Percentiles rank a stretch among this genome's conserved stretches.
Evolutionary conservation across 2,113 vertebrate genomes (phyloP).

Genomic region (Emydura subglobosa): DNA sequence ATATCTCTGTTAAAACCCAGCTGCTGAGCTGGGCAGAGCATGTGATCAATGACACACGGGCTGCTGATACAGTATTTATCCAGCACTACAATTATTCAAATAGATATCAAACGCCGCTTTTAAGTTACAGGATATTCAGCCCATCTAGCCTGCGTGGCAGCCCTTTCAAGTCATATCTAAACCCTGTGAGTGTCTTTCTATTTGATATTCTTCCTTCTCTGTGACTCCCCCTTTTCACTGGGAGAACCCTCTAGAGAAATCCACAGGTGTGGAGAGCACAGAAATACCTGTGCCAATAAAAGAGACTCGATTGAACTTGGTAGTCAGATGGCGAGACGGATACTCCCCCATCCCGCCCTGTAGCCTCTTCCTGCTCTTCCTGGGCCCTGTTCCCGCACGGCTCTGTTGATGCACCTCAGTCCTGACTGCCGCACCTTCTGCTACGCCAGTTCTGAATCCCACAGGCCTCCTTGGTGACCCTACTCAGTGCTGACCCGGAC

Average conservation of each 20-base stretch:
- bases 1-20: conserved; percentile 46
- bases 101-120: neutral
- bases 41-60: neutral
- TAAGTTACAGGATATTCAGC: neutral
- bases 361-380: rapidly evolving
- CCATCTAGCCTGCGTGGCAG: neutral
- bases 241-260: neutral
- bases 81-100: neutral
- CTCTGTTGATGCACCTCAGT: rapidly evolving
- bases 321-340: rapidly evolving
- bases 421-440: rapidly evolving
- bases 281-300: neutral
- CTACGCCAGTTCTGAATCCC: neutral
- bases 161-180: neutral
- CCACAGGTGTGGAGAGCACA: neutral
- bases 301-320: neutral
- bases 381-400: neutral
- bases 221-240: neutral
- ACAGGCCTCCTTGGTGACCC: rapidly evolving
- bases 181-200: neutral
- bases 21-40: neutral
- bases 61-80: neutral
- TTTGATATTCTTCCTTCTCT: neutral
- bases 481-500: neutral
- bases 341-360: neutral